Conservation (phyloP, 1,140 invertebrate species). For the Drosophila tsacasi region DNA sequence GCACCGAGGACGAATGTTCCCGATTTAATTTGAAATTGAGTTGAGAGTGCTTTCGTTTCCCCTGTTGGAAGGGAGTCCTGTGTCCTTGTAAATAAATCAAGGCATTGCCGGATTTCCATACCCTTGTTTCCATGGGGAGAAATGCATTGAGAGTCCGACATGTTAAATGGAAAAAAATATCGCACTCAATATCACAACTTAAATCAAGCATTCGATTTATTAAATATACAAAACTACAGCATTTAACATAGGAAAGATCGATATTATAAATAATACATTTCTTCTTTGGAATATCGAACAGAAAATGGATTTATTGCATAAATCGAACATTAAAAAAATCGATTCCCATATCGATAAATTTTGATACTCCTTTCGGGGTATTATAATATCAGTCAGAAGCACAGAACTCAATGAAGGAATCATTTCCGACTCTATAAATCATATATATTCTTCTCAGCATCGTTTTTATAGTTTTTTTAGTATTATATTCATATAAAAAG, state of each 20-base stretch:
- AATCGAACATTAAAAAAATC: not conserved
- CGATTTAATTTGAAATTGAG: constrained; percentile 9
- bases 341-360: not conserved
- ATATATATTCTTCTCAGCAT: no score
- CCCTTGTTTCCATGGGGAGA: no score
- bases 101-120: not conserved
- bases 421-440: no score
- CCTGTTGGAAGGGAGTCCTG: not conserved
- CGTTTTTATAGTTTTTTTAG: no score
- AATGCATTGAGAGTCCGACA: not conserved
- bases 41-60: constrained; percentile 2
- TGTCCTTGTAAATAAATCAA: constrained; percentile 17
- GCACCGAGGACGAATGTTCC: constrained; percentile 1
- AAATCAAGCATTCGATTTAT: not conserved
- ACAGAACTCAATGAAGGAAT: no score
- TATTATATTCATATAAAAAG: no score
- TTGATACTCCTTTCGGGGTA: no score
- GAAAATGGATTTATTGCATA: not conserved
- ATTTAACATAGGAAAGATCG: not conserved
- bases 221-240: not conserved
- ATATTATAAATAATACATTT: not conserved
- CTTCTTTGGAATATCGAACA: not conserved
- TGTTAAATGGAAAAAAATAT: not conserved
- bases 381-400: no score
- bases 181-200: not conserved